A percentile compares a stretch with the other conserved stretches of the same genome.
Conservation (phyloP, 2,888 invertebrate genomes). For the Conchocele bisecta region DNA sequence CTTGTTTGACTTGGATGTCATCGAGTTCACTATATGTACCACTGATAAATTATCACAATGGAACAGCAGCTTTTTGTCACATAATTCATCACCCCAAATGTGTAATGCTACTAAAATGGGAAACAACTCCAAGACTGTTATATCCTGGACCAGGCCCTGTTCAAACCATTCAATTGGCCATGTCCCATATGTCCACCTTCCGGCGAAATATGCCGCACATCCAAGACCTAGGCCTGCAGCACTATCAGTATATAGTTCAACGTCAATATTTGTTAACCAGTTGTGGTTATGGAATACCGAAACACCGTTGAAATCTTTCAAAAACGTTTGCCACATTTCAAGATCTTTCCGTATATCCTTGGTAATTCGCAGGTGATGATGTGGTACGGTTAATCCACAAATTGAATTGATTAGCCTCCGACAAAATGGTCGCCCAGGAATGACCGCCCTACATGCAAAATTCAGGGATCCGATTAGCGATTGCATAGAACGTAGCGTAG, state of each 20-base stretch:
- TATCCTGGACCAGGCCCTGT: not conserved
- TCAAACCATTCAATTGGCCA: constrained; percentile 3
- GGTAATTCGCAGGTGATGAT: not conserved
- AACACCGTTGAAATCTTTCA: not conserved
- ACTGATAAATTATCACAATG: constrained; percentile 27
- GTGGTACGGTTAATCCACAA: not conserved
- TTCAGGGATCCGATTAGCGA: constrained; percentile 13
- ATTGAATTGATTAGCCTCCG: constrained; percentile 11
- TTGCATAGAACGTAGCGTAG: constrained; percentile 17
- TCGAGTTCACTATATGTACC: constrained; percentile 20
- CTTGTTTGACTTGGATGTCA: constrained; percentile 18
- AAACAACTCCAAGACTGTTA: constrained; percentile 18
- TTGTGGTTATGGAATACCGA: not conserved
- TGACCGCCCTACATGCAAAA: constrained; percentile 7
- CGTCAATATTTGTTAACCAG: not conserved
- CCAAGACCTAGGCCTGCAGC: not conserved
- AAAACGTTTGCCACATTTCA: not conserved
- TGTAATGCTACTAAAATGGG: constrained; percentile 4
- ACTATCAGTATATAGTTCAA: not conserved
- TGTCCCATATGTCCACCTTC: not conserved
- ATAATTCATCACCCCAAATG: constrained; percentile 11
- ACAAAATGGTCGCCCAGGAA: constrained; percentile 5
- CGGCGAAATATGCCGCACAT: not conserved
- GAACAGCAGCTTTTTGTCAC: constrained; percentile 18
- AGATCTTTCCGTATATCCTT: constrained; percentile 1